Evolutionary conservation across 2,797 vertebrate species (phyloP).

Genomic region (Rhinella marina): DNA sequence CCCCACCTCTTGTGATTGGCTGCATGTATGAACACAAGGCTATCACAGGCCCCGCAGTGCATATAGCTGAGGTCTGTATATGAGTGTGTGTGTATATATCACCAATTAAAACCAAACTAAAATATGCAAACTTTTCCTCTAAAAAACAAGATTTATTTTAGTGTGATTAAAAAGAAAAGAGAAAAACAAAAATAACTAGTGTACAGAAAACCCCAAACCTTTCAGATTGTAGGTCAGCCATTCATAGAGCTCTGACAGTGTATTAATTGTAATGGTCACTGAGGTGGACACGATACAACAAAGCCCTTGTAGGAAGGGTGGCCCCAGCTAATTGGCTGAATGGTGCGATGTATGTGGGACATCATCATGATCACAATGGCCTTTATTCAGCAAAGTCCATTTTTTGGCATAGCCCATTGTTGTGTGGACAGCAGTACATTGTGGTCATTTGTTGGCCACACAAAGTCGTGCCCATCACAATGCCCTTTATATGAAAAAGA

Average conservation of each 20-base stretch:
- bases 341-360: slow-evolving; percentile 13
- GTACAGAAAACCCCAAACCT: background rate
- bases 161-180: too few relatives aligned
- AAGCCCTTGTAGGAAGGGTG: slow-evolving; percentile 3
- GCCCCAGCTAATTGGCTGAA: slow-evolving; percentile 2
- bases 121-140: background rate
- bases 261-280: background rate
- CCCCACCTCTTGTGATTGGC: too few relatives aligned
- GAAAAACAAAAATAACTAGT: too few relatives aligned
- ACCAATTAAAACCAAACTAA: background rate
- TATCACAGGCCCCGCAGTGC: too few relatives aligned
- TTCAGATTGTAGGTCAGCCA: background rate
- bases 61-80: too few relatives aligned
- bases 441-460: background rate
- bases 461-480: background rate
- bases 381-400: background rate
- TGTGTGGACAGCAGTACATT: slow-evolving; percentile 19
- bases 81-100: too few relatives aligned
- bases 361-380: slow-evolving; percentile 33
- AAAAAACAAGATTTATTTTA: too few relatives aligned
- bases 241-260: background rate
- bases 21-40: too few relatives aligned
- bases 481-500: too few relatives aligned
- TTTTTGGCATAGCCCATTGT: slow-evolving; percentile 7
- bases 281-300: slow-evolving; percentile 16